Conservation (phyloP, 2,113 vertebrate species). For the Anas platyrhynchos region DNA sequence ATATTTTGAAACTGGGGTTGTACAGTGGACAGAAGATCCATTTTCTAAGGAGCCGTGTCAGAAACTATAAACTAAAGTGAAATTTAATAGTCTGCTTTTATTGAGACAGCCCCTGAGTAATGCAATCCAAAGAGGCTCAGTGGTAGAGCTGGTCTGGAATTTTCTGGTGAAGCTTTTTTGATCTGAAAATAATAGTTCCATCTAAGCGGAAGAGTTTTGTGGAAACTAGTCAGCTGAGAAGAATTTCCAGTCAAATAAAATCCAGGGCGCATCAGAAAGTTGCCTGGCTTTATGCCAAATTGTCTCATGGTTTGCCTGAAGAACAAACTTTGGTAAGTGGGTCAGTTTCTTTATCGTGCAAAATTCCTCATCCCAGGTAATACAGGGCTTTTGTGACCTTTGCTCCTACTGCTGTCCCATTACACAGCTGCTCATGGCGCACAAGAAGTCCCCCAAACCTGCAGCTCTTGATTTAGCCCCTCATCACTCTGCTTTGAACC, state of each 20-base stretch:
- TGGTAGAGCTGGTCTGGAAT: conserved; percentile 22
- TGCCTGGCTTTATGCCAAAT: not conserved
- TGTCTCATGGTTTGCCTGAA: not conserved
- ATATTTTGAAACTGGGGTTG: not conserved
- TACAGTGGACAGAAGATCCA: not conserved
- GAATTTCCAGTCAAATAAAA: conserved; percentile 32
- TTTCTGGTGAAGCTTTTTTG: conserved; percentile 26
- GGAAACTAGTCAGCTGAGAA: conserved; percentile 27
- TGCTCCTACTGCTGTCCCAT: not conserved
- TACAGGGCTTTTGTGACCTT: not conserved
- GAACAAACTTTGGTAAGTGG: not conserved
- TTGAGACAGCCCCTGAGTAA: not conserved
- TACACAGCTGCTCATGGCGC: not conserved
- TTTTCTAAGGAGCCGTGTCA: not conserved
- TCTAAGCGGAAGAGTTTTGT: not conserved
- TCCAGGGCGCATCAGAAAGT: not conserved
- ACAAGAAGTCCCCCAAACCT: not conserved
- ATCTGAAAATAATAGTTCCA: conserved; percentile 35
- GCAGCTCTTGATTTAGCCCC: not conserved
- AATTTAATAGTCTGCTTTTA: conserved; percentile 28
- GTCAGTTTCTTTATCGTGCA: not conserved
- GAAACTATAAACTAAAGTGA: conserved; percentile 16
- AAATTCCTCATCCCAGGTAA: not conserved
- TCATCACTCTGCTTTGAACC: not conserved
- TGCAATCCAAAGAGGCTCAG: not conserved